Percentiles rank a stretch among this genome's conserved stretches.
phyloP scores from a whole-genome alignment of 2,797 vertebrate species.

The Orientallactaga sibirica region DNA sequence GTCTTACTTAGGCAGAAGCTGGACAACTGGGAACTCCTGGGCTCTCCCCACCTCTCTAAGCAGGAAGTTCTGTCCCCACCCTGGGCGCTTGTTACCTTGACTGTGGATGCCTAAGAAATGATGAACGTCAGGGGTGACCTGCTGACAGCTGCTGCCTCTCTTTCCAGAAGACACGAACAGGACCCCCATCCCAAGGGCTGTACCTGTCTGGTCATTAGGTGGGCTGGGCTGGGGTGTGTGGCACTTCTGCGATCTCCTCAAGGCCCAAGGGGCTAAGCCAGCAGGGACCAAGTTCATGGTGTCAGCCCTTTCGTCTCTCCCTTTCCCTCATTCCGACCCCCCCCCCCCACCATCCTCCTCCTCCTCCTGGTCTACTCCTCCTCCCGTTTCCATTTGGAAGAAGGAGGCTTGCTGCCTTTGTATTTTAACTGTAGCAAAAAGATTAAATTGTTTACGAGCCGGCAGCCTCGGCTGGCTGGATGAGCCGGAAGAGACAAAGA shows the following conservation, averaged over 20 bases:
- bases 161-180: slow-evolving; percentile 86
- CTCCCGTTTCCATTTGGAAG: slow-evolving; percentile 82
- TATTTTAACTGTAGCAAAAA: slow-evolving; percentile 97
- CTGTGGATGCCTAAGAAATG: neutral
- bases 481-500: slow-evolving; percentile 98
- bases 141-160: neutral
- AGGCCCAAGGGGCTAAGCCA: slow-evolving; percentile 79
- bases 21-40: neutral
- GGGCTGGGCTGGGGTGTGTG: neutral
- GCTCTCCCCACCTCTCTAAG: neutral
- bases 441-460: slow-evolving; percentile 99
- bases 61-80: neutral
- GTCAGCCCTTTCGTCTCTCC: slow-evolving; percentile 84
- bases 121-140: neutral
- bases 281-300: slow-evolving; percentile 89
- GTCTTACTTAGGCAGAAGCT: neutral
- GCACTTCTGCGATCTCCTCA: slow-evolving; percentile 71
- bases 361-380: slow-evolving; percentile 74
- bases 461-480: slow-evolving; percentile 94
- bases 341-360: slow-evolving; percentile 72
- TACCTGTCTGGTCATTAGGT: neutral
- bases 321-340: slow-evolving; percentile 45
- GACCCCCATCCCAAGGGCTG: neutral
- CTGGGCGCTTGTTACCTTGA: neutral
- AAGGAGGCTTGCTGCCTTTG: slow-evolving; percentile 89